phyloP scores from a whole-genome alignment of 2,888 invertebrate genomes.

The Acholoe squamosa region DNA sequence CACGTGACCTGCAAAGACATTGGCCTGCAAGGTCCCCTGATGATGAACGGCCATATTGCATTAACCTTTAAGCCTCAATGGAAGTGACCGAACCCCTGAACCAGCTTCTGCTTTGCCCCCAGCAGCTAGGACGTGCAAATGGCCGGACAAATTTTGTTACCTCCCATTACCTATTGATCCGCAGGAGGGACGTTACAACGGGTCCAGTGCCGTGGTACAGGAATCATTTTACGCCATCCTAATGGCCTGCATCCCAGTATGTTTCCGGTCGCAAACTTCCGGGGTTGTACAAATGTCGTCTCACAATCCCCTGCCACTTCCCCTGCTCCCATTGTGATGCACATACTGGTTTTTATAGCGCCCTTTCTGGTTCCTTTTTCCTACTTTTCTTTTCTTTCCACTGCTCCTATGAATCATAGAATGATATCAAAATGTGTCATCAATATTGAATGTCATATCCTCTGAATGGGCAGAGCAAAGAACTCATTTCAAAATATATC shows the following conservation, averaged over 20 bases:
- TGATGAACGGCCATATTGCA: conserved; percentile 29
- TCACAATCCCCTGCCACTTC: too few species aligned
- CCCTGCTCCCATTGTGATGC: background rate
- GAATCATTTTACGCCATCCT: conserved; percentile 35
- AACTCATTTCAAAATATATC: background rate
- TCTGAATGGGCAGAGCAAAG: background rate
- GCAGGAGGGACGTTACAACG: background rate
- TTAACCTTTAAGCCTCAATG: background rate
- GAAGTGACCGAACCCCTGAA: background rate
- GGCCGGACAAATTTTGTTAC: conserved; percentile 21
- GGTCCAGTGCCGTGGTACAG: background rate
- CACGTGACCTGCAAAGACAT: conserved; percentile 22
- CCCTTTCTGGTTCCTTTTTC: too few species aligned
- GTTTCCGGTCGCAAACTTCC: conserved; percentile 38
- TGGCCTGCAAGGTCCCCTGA: background rate
- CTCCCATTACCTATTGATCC: conserved; percentile 21
- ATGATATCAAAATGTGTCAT: background rate
- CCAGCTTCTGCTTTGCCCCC: background rate
- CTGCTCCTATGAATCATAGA: too few species aligned
- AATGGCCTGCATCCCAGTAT: background rate
- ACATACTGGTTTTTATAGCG: background rate
- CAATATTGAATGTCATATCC: background rate
- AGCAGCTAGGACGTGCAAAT: background rate
- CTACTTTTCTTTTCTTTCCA: too few species aligned
- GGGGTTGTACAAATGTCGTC: background rate